Base-by-base conservation (phyloP, 1,140 invertebrate genomes). In the Temnothorax longispinosus region DNA sequence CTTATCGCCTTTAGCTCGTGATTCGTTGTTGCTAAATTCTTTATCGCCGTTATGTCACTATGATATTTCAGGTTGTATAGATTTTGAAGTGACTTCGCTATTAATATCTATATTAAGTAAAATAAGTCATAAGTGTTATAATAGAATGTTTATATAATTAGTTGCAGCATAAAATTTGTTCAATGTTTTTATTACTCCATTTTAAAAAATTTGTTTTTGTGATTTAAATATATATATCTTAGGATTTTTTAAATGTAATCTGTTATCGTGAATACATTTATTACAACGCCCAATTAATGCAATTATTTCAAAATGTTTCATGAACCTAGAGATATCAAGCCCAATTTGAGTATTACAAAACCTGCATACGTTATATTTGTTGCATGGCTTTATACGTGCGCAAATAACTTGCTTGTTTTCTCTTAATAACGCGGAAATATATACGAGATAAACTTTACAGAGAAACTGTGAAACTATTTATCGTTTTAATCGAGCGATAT, bases 401-500 rank as follows among this genome's bases (percentile, higher is more conserved):
- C 32, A 67, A 52, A 54, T 41, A 69, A 21, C 10, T 13, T 41
- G 2, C 0, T 13, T 52, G 41, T 52, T 67, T 54, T 69, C n/a
- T 50, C 21, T 80, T 80, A 69, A 54, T 80, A 80, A 67, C 32
- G 13, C 32, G 18, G 18, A 35, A 65, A 80, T 32, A 13, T 21
- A 21, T n/a, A 3, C 13, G 21, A 52, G 18, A 1, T 80, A 32
- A 80, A 69, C 32, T 80, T 44, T 54, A 41, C 7, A 2, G 6
- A 6, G 21, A 80, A 69, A 80, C 15, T 80, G 13, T 41, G 7
- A 54, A 69, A 13, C 35, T 54, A 80, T 69, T 41, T 13, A 67
- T 67, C 13, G 47, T 80, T 80, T 69, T 69, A 44, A 67, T 80
- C 32, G 32, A 80, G 27, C 27, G 1, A 80, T 27, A 52, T 54